phyloP scores from a whole-genome alignment of 2,113 vertebrate species.

The Calidris pygmaea region DNA sequence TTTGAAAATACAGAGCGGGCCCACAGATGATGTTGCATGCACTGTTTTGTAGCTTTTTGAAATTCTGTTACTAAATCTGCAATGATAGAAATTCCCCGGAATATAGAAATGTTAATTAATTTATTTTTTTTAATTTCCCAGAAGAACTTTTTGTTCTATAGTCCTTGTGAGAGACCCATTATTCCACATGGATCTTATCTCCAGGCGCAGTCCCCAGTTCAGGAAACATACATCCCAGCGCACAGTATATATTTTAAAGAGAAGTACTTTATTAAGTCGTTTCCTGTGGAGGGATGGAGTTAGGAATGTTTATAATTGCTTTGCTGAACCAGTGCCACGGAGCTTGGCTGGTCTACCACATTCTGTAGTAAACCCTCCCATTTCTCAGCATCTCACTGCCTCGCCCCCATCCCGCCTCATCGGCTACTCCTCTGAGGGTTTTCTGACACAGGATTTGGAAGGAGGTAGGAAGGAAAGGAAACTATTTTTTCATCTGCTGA shows the following conservation, averaged over 20 bases:
- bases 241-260: not conserved
- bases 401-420: not conserved
- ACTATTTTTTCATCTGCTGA: not conserved
- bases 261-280: not conserved
- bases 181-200: not conserved
- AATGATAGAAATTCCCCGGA: not conserved
- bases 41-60: not conserved
- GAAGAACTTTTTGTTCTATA: not conserved
- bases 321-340: slow-evolving; percentile 21
- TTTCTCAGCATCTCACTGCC: not conserved
- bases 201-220: not conserved
- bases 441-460: not conserved
- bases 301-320: slow-evolving; percentile 36
- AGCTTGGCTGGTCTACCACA: slow-evolving; percentile 12
- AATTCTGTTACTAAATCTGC: not conserved
- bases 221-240: not conserved
- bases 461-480: not conserved
- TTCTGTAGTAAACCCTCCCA: not conserved
- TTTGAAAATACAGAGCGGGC: not conserved
- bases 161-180: not conserved
- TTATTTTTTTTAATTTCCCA: not conserved
- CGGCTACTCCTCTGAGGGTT: not conserved
- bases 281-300: slow-evolving; percentile 14
- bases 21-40: not conserved
- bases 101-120: not conserved